Percentiles rank a stretch among this genome's conserved stretches.
Evolutionary conservation across 2,888 invertebrate species (phyloP).

Genomic region (Chalcis sispes): DNA sequence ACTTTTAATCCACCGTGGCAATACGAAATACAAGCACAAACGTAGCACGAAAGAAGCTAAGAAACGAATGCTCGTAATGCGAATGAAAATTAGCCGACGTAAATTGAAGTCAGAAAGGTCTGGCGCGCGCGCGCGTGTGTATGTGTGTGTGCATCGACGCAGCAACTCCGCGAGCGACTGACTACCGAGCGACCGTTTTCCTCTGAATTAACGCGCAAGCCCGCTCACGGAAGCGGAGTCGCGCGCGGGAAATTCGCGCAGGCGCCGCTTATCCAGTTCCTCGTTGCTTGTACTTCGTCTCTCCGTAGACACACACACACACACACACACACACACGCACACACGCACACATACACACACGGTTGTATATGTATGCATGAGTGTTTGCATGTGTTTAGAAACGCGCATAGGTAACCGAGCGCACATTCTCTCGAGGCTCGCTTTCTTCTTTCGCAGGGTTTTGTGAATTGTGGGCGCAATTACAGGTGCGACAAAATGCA

Average conservation of each 20-base stretch:
- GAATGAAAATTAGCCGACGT: not conserved
- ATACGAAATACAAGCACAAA: not conserved
- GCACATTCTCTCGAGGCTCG: too few relatives aligned
- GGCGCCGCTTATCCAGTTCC: constrained; percentile 13
- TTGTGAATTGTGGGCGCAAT: not conserved
- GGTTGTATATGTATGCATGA: too few relatives aligned
- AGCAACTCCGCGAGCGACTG: constrained; percentile 45
- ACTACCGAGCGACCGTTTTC: not conserved
- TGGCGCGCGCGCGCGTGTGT: too few relatives aligned
- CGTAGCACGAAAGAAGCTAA: not conserved
- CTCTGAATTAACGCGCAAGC: not conserved
- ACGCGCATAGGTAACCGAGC: too few relatives aligned
- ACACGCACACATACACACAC: too few relatives aligned
- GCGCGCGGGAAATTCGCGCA: constrained; percentile 47
- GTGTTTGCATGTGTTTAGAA: too few relatives aligned
- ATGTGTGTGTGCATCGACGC: constrained; percentile 2
- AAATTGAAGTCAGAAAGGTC: too few relatives aligned
- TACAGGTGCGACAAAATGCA: not conserved
- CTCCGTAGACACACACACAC: too few relatives aligned
- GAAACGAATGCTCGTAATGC: not conserved
- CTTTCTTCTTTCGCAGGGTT: not conserved
- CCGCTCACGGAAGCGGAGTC: constrained; percentile 9
- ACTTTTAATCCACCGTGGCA: too few relatives aligned
- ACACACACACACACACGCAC: too few relatives aligned
- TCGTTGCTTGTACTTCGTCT: too few relatives aligned